Evolutionary conservation across 1,140 invertebrate genomes (phyloP).

Genomic region (Apis mellifera): DNA sequence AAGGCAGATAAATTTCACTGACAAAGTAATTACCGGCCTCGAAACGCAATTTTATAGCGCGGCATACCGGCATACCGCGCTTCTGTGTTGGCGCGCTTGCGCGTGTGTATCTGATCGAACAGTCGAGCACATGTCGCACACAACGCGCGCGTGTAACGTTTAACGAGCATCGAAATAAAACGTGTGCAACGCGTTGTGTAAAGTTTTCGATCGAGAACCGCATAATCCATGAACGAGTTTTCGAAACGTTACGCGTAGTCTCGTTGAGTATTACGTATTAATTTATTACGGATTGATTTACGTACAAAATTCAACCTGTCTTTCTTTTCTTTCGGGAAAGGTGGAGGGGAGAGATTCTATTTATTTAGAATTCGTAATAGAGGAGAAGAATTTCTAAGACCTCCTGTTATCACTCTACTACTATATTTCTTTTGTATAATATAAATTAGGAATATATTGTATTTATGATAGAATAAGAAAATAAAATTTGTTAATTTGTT

Average conservation of each 20-base stretch:
- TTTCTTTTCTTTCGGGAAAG: too few relatives aligned
- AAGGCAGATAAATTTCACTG: slow-evolving; percentile 49
- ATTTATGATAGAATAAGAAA: too few relatives aligned
- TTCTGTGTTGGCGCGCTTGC: background rate
- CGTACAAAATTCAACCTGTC: too few relatives aligned
- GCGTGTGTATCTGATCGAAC: slow-evolving; percentile 24
- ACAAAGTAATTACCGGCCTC: slow-evolving; percentile 48
- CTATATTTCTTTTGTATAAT: too few relatives aligned
- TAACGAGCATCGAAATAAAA: slow-evolving; percentile 42
- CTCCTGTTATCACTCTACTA: too few relatives aligned
- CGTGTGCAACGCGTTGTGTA: background rate
- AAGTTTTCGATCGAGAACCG: background rate
- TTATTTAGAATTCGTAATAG: too few relatives aligned
- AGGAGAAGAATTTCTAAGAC: too few relatives aligned
- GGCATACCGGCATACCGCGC: too few relatives aligned
- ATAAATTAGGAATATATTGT: too few relatives aligned
- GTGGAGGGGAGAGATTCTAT: too few relatives aligned
- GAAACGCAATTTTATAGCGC: slow-evolving; percentile 40
- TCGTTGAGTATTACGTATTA: background rate
- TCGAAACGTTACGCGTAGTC: background rate
- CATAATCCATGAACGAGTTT: background rate
- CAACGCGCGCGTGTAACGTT: slow-evolving; percentile 11
- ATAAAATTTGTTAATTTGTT: too few relatives aligned
- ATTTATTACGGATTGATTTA: background rate
- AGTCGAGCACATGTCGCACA: slow-evolving; percentile 27